A percentile compares a stretch with the other conserved stretches of the same genome.
These are phyloP conservation scores for Nemapogon koenigi DNA, from an alignment of 2,888 invertebrate species.

Conservation along the genomic window DNA sequence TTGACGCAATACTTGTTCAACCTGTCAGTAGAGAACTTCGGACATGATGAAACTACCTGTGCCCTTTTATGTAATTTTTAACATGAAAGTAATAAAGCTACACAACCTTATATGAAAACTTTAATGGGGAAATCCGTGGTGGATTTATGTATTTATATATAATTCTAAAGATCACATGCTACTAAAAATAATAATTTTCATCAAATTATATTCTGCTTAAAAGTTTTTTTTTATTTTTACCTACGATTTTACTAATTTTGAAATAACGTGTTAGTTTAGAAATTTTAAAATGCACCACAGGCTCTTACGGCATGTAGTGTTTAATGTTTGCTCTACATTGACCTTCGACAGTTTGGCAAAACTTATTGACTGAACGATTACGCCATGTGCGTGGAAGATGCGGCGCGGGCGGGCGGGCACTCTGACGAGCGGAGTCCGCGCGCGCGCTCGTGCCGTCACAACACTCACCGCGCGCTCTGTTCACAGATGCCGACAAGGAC, in stretches of 20 bases:
- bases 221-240: too few species aligned
- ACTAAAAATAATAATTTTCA: too few species aligned
- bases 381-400: conserved; percentile 37
- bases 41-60: conserved; percentile 3
- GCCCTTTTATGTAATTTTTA: conserved; percentile 9
- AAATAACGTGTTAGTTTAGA: too few species aligned
- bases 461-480: conserved; percentile 26
- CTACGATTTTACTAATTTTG: too few species aligned
- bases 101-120: too few species aligned
- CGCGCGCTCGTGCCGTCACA: conserved; percentile 36
- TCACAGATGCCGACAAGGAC: conserved; percentile 76
- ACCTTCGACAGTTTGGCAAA: conserved; percentile 59
- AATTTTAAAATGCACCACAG: too few species aligned
- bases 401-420: conserved; percentile 28
- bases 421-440: conserved; percentile 29
- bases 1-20: conserved; percentile 1
- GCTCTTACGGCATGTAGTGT: conserved; percentile 1
- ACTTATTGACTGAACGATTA: conserved; percentile 56
- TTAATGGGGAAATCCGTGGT: too few species aligned
- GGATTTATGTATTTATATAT: too few species aligned
- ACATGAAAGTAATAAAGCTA: conserved; percentile 5
- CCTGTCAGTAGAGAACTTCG: conserved; percentile 5
- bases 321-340: conserved; percentile 22
- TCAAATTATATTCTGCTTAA: too few species aligned
- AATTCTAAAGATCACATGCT: too few species aligned